Evolutionary conservation across 2,113 vertebrate species (phyloP).

Genomic region (Otis tarda): DNA sequence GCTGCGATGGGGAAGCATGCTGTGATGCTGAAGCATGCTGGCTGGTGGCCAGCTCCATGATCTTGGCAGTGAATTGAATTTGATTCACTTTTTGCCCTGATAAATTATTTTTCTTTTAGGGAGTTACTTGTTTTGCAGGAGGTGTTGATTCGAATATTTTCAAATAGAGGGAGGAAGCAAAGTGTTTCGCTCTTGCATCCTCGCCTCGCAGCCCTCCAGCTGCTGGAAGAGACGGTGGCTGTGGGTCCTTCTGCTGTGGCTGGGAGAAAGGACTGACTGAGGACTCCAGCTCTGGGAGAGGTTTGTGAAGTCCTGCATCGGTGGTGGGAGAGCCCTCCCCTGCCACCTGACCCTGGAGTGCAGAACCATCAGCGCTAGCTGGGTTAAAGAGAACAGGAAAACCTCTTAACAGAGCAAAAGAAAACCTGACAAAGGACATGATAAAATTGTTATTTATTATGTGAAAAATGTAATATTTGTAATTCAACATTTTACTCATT

Average conservation of each 20-base stretch:
- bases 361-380: not conserved
- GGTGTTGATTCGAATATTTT: not conserved
- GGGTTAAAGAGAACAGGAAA: not conserved
- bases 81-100: not conserved
- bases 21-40: not conserved
- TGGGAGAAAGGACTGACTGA: not conserved
- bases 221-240: not conserved
- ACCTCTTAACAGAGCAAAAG: not conserved
- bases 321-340: not conserved
- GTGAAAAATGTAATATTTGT: not conserved
- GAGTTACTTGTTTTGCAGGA: not conserved
- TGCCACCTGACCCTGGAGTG: too few relatives aligned
- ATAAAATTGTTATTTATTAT: not conserved
- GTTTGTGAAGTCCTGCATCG: not conserved
- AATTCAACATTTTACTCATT: not conserved
- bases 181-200: not conserved
- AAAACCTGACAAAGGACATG: not conserved
- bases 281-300: not conserved
- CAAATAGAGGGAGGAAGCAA: not conserved
- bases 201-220: not conserved
- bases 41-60: not conserved
- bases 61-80: fast-evolving
- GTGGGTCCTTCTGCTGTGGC: not conserved
- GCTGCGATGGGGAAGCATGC: not conserved
- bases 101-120: not conserved